Evolutionary conservation across 1,140 invertebrate species (phyloP).

Genomic region (Drosophila obscura): DNA sequence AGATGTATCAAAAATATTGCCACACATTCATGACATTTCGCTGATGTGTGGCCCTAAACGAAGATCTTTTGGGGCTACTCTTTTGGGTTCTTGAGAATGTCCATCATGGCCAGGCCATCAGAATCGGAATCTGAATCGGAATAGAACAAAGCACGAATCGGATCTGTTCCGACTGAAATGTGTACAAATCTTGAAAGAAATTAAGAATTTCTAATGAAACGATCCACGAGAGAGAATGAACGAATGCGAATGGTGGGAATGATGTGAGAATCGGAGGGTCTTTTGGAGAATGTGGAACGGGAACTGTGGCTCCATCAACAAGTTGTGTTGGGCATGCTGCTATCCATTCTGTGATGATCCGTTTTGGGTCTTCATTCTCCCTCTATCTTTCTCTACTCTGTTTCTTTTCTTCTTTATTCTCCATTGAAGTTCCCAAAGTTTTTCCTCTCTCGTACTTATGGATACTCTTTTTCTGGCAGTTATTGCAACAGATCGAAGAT

Average conservation of each 20-base stretch:
- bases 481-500: background rate
- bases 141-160: slow-evolving; percentile 29
- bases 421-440: no score
- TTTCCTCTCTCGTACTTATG: no score
- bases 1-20: slow-evolving; percentile 56
- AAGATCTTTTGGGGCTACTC: background rate
- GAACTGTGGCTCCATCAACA: slow-evolving; percentile 36
- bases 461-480: no score
- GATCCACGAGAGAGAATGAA: slow-evolving; percentile 18
- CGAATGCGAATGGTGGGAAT: slow-evolving; percentile 18
- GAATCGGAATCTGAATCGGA: slow-evolving; percentile 18
- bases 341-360: background rate
- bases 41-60: slow-evolving; percentile 27
- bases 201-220: slow-evolving; percentile 61
- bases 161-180: slow-evolving; percentile 5
- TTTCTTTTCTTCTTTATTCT: no score
- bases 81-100: slow-evolving; percentile 69
- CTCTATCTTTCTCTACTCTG: no score
- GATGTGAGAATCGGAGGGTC: no score
- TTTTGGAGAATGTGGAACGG: background rate
- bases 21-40: slow-evolving; percentile 65
- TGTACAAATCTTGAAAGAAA: slow-evolving; percentile 17
- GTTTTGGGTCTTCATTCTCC: background rate
- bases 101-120: slow-evolving; percentile 47
- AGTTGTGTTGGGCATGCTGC: slow-evolving; percentile 15